These are phyloP conservation scores for Augochlorella aurata DNA, from an alignment of 2,888 invertebrate genomes.

Conservation along the genomic window DNA sequence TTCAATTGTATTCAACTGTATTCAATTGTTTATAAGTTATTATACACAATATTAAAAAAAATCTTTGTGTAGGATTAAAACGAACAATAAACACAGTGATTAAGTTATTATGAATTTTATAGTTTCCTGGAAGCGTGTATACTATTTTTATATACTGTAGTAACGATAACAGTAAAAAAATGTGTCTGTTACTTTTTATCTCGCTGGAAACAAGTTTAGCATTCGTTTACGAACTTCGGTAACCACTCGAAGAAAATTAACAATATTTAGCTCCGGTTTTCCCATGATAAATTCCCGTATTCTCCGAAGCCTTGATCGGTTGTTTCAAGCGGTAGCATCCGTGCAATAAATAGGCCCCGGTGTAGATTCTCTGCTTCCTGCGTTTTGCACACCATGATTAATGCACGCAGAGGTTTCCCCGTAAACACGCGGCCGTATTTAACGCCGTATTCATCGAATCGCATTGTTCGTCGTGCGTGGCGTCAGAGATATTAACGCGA, in stretches of 20 bases:
- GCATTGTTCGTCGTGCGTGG: conserved; percentile 23
- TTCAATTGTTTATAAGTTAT: too few relatives aligned
- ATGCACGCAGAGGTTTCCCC: conserved; percentile 52
- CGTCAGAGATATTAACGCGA: conserved; percentile 28
- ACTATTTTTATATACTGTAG: too few relatives aligned
- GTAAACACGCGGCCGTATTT: conserved; percentile 51
- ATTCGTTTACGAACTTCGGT: too few relatives aligned
- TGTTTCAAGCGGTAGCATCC: conserved; percentile 38
- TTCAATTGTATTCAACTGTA: too few relatives aligned
- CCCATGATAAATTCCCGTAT: neutral
- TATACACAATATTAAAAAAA: too few relatives aligned
- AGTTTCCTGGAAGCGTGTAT: too few relatives aligned
- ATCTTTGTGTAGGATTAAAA: too few relatives aligned
- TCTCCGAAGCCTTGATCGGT: conserved; percentile 7
- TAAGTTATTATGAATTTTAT: too few relatives aligned
- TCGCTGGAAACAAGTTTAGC: too few relatives aligned
- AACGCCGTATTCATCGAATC: conserved; percentile 45
- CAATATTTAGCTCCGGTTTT: neutral
- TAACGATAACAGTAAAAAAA: too few relatives aligned
- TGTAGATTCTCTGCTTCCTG: conserved; percentile 46
- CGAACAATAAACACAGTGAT: too few relatives aligned
- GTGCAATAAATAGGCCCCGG: conserved; percentile 42
- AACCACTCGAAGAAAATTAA: neutral
- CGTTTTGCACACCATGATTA: conserved; percentile 47
- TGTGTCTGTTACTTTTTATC: too few relatives aligned